Base-by-base conservation (phyloP, 1,140 invertebrate species). In the Drosophila nigrodunni region DNA sequence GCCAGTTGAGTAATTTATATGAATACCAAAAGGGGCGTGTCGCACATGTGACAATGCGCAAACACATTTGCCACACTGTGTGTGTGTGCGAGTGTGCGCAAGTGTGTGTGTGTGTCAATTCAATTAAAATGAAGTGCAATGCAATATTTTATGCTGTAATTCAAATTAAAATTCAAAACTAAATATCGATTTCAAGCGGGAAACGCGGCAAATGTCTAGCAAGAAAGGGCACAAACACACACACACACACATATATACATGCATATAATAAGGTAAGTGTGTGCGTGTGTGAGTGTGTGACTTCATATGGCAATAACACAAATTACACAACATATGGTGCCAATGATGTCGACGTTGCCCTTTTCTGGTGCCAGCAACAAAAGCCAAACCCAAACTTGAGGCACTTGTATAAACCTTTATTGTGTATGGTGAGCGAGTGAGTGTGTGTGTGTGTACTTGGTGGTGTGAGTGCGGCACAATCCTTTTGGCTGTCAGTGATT, bases 261-360 rank as follows among this genome's bases (percentile, higher is more conserved):
- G 62, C 18, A 54, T 35, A 54, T 43, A 47, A 55, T 65, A 9
- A 39, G 41, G 3, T 13, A 13, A 13, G 41, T 43, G 35, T 34
- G 18, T 55, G 62, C 39, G 64, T 74, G 39, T 43, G 10, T 47
- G 44, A 65, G 37, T 73, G 71, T 57, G 68, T 49, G 61, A 85
- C 80, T 80, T 85, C 80, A 87, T 79, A 72, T 79, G 79, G 85
- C 89, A 91, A 91, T 91, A 91, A 91, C 89, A 91, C 89, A 91
- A 91, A 91, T 91, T 91, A 91, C 90, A 82, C 89, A 91, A 77
- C 89, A 91, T 91, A 91, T 91, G 89, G 90, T 91, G 82, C 90
- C 90, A 91, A 91, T 91, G 90, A 91, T 89, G 82, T 80, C 67
- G 74, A 57, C 61, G 70, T 83, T 88, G 82, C 74, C 80, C 78